phyloP scores from a whole-genome alignment of 1,140 invertebrate species.

The Laupala kohalensis region DNA sequence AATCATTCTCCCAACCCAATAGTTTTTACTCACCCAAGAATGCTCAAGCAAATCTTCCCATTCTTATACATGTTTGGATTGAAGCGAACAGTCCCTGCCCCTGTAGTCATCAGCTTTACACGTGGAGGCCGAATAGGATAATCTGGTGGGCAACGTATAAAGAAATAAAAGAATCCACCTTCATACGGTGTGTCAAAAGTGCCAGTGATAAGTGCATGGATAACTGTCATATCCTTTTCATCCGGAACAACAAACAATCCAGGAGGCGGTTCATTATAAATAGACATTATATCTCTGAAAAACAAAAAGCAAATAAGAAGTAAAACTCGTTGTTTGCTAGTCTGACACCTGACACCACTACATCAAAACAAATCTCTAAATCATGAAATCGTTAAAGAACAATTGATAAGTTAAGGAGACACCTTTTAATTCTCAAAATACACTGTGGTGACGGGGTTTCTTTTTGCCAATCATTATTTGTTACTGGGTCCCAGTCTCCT shows the following conservation, averaged over 20 bases:
- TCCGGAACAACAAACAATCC: slow-evolving; percentile 43
- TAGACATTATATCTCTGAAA: slow-evolving; percentile 39
- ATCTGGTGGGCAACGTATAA: slow-evolving; percentile 38
- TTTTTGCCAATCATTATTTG: slow-evolving; percentile 4
- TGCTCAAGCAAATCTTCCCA: slow-evolving; percentile 51
- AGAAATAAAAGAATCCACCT: slow-evolving; percentile 48
- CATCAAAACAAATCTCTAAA: background rate
- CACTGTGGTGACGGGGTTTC: slow-evolving; percentile 7
- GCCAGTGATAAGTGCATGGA: slow-evolving; percentile 48
- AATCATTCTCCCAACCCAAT: too few relatives aligned
- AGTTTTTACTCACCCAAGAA: slow-evolving; percentile 42
- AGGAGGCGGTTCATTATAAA: slow-evolving; percentile 40
- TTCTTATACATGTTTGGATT: slow-evolving; percentile 48
- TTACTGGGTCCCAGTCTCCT: slow-evolving; percentile 7
- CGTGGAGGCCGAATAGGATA: slow-evolving; percentile 42
- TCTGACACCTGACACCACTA: background rate
- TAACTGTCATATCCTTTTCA: slow-evolving; percentile 36
- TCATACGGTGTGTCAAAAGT: slow-evolving; percentile 52
- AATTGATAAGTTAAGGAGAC: background rate
- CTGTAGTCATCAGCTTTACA: slow-evolving; percentile 47
- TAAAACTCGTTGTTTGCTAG: background rate
- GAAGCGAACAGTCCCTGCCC: slow-evolving; percentile 42
- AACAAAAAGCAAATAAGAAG: slow-evolving; percentile 10
- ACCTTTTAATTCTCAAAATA: slow-evolving; percentile 12
- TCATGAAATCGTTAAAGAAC: background rate